A percentile compares a stretch with the other conserved stretches of the same genome.
Conservation (phyloP, 2,888 invertebrate genomes). For the Harpalus rufipes region DNA sequence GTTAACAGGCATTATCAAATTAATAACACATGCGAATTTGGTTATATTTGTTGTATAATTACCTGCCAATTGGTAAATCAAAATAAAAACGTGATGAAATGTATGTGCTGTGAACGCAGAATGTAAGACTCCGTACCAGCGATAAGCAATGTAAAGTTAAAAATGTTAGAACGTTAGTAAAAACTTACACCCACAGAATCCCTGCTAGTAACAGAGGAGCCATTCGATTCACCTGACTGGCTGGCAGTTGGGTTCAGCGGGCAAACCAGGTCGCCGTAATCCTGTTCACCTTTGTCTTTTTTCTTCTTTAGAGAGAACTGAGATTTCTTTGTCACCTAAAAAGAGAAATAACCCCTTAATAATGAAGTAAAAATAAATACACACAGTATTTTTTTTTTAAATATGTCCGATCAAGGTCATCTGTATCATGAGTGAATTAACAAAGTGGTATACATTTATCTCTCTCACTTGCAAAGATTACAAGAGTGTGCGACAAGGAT, state of each 20-base stretch:
- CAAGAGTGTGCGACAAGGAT: no score
- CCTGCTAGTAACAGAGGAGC: slow-evolving; percentile 74
- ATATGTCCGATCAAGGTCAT: no score
- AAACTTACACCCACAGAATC: slow-evolving; percentile 78
- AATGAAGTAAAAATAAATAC: slow-evolving; percentile 24
- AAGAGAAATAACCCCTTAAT: slow-evolving; percentile 51
- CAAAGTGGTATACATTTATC: no score
- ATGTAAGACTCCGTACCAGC: slow-evolving; percentile 35
- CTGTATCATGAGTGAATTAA: no score
- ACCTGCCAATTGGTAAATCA: slow-evolving; percentile 47
- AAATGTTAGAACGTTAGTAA: slow-evolving; percentile 75
- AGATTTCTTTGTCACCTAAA: slow-evolving; percentile 89
- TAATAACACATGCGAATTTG: slow-evolving; percentile 47
- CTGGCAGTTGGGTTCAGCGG: slow-evolving; percentile 81
- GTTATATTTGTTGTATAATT: slow-evolving; percentile 44
- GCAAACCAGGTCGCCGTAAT: slow-evolving; percentile 92
- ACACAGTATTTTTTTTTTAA: no score
- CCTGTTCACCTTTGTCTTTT: slow-evolving; percentile 90
- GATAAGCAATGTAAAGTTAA: slow-evolving; percentile 58
- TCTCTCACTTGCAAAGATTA: no score
- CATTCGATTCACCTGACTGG: slow-evolving; percentile 77
- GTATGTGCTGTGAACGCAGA: slow-evolving; percentile 38
- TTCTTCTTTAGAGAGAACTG: slow-evolving; percentile 92
- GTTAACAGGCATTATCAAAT: slow-evolving; percentile 21
- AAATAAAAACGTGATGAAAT: slow-evolving; percentile 33